These are phyloP conservation scores for Mimumesa dahlbomi DNA, from an alignment of 2,888 invertebrate species.

Conservation along the genomic window DNA sequence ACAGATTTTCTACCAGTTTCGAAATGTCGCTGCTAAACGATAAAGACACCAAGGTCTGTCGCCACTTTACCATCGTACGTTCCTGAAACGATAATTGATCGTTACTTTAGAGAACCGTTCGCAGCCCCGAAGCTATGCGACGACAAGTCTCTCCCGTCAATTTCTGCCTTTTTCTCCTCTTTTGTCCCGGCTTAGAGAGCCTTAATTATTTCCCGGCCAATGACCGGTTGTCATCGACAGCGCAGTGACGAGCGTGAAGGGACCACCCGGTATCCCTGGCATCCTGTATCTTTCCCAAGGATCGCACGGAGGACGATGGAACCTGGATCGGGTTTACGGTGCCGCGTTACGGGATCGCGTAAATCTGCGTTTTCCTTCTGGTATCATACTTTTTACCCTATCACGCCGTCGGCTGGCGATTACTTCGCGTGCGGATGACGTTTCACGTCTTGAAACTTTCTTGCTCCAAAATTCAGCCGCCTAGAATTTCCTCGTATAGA, in stretches of 20 bases:
- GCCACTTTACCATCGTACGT: conserved; percentile 39
- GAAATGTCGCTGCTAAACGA: too few relatives aligned
- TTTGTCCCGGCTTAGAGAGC: conserved; percentile 28
- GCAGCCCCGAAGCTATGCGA: conserved; percentile 6
- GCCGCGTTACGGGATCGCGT: too few relatives aligned
- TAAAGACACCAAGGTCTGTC: conserved; percentile 27
- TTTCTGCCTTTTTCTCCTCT: conserved; percentile 20
- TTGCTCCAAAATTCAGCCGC: neutral
- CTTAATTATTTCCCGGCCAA: conserved; percentile 61
- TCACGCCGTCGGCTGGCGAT: too few relatives aligned
- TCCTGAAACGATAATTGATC: conserved; percentile 53
- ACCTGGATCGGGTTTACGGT: too few relatives aligned
- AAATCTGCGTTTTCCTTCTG: too few relatives aligned
- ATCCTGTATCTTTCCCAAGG: neutral
- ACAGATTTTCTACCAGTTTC: too few relatives aligned
- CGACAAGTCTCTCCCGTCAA: conserved; percentile 34
- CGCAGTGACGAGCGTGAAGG: conserved; percentile 52
- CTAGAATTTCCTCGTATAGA: neutral
- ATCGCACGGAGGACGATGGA: too few relatives aligned
- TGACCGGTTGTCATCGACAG: conserved; percentile 66
- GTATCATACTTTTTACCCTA: too few relatives aligned
- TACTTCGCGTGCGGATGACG: too few relatives aligned
- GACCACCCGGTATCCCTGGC: conserved; percentile 54
- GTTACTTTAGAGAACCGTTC: conserved; percentile 28
- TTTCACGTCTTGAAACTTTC: too few relatives aligned